Evolutionary conservation across 2,797 vertebrate species (phyloP).

Genomic region (Propithecus deckenii): DNA sequence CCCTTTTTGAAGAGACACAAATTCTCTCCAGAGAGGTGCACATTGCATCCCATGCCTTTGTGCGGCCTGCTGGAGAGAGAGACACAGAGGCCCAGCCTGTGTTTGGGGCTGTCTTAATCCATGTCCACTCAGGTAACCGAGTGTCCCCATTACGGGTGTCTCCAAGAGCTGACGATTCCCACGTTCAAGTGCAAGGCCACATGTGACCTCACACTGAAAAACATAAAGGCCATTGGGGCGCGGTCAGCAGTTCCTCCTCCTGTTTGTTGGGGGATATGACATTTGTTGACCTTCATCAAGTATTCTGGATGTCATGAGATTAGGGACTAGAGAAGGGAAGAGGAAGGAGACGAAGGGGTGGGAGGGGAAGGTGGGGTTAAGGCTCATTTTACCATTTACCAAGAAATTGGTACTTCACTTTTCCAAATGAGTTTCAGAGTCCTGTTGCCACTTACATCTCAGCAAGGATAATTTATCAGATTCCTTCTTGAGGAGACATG

Average conservation of each 20-base stretch:
- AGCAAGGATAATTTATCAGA: neutral
- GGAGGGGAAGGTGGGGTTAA: no score
- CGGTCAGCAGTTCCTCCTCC: neutral
- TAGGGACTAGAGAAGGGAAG: neutral
- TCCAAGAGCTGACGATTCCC: neutral
- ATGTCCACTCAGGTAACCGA: accelerated
- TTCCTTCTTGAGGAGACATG: neutral
- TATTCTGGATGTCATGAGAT: neutral
- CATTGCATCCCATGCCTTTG: accelerated
- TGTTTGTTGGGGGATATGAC: neutral
- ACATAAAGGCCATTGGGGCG: neutral
- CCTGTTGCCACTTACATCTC: neutral
- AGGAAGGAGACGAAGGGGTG: neutral
- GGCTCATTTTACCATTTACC: neutral
- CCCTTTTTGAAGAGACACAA: neutral
- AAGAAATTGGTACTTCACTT: neutral
- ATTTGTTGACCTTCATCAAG: neutral
- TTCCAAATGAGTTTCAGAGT: neutral
- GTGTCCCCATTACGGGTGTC: accelerated
- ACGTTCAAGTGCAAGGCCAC: neutral
- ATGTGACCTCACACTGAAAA: neutral
- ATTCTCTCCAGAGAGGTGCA: neutral
- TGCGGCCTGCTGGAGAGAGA: neutral
- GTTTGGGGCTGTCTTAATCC: neutral
- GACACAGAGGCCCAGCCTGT: neutral